phyloP scores from a whole-genome alignment of 2,888 invertebrate genomes.

The Nemoura dubitans region DNA sequence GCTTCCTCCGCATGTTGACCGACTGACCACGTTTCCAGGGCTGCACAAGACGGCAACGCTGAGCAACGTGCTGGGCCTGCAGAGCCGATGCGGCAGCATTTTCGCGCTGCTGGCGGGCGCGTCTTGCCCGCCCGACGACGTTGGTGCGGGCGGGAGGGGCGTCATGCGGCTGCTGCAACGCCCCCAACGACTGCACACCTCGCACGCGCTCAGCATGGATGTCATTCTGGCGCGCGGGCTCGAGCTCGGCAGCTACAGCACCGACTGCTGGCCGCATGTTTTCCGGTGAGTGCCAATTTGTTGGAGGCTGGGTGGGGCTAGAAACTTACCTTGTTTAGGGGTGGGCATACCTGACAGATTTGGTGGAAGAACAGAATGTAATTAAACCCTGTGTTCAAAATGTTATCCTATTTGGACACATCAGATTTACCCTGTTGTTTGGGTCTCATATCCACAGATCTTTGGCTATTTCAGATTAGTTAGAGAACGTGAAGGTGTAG shows the following conservation, averaged over 20 bases:
- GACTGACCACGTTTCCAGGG: constrained; percentile 28
- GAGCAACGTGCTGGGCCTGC: constrained; percentile 87
- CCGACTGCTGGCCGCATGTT: constrained; percentile 96
- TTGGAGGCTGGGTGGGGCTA: background rate
- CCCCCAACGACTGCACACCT: constrained; percentile 74
- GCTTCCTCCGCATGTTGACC: too few relatives aligned
- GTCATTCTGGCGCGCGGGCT: constrained; percentile 87
- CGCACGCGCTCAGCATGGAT: constrained; percentile 92
- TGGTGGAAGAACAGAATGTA: too few relatives aligned
- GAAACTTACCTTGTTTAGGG: too few relatives aligned
- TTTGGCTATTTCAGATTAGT: too few relatives aligned
- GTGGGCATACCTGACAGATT: too few relatives aligned
- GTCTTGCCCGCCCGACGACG: constrained; percentile 72
- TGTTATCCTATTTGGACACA: too few relatives aligned
- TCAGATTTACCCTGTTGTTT: too few relatives aligned
- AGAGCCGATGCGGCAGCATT: constrained; percentile 90
- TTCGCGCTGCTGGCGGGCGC: constrained; percentile 86
- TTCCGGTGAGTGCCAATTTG: constrained; percentile 68
- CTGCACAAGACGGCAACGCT: constrained; percentile 78
- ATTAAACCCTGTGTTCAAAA: too few relatives aligned
- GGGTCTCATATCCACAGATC: too few relatives aligned
- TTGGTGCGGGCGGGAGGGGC: constrained; percentile 34
- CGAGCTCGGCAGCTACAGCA: constrained; percentile 90
- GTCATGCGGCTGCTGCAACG: constrained; percentile 52
- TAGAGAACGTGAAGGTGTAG: too few relatives aligned